Conservation (phyloP, 2,113 vertebrate species). For the Lanius collurio region DNA sequence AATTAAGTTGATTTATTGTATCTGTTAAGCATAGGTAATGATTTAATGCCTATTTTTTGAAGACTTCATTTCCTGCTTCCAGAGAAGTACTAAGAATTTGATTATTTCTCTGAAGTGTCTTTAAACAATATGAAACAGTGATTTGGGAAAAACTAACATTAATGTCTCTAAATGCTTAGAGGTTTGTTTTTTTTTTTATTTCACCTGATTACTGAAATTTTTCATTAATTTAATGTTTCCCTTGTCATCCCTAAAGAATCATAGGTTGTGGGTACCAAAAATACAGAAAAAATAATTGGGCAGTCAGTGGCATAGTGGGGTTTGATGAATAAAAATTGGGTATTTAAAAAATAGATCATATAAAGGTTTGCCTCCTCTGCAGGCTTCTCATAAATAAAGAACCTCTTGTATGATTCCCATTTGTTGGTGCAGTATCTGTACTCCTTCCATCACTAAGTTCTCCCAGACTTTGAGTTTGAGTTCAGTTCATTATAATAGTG, state of each 20-base stretch:
- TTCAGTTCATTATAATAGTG: constrained; percentile 3
- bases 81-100: not conserved
- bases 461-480: not conserved
- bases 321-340: not conserved
- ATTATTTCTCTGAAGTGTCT: not conserved
- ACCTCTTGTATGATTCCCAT: not conserved
- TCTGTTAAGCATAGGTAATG: not conserved
- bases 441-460: not conserved
- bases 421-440: not conserved
- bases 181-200: not conserved
- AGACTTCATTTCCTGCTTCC: not conserved
- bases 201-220: not conserved
- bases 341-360: not conserved
- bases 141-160: not conserved
- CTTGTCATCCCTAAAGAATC: not conserved
- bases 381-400: not conserved
- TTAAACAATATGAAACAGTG: not conserved
- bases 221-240: not conserved
- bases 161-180: not conserved
- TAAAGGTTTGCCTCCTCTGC: not conserved
- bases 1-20: not conserved
- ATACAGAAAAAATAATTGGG: not conserved
- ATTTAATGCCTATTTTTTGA: not conserved
- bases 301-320: not conserved
- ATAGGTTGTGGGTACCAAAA: not conserved